Evolutionary conservation across 2,797 vertebrate genomes (phyloP), one percentile per base, ranked within the genome.

Genomic region (Halcyon chelicuti): DNA sequence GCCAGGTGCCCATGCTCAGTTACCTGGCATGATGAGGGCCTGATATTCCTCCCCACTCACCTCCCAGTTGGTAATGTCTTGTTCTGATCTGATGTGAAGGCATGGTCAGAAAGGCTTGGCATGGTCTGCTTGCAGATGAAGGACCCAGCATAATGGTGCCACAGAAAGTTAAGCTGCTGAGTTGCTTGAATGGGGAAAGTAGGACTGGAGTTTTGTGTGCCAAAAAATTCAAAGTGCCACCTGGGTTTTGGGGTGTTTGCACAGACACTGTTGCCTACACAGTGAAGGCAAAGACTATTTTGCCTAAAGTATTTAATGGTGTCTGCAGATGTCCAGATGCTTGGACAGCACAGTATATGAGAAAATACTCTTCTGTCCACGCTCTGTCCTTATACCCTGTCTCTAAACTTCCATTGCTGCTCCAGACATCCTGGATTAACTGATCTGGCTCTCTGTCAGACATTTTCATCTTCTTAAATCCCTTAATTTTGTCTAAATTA

Each of bases 261-360:
- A 4, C 57, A 20, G 0, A 4, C 57, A 20, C 0, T 3, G 35
- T 1, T 3, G 44, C n/a, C 14, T 15, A 18, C 15, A 2, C 16
- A 9, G 67, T 0, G 55, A 35, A 22, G 19, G 44, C 57, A 86
- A 60, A 33, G 28, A 17, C 12, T 73, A 0, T 12, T 75, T 47
- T 57, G 54, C 58, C 66, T 40, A 28, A 23, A 46, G 25, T 6
- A 1, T 65, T 88, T 23, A 4, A 5, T 8, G 60, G 15, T 28
- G 5, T 2, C 57, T 68, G n/a, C 28, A 33, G 39, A 49, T 5
- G 25, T 31, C 46, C 63, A 14, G 25, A 3, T 35, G 31, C 55
- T 47, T 1, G 7, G 29, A 16, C 13, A n/a, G 25, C 9, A 8
- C 21, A 47, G 21, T 23, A 47, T 6, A n/a, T 4, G 7, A 22